Conservation (phyloP, 1,140 invertebrate genomes). For the Macrocentrus cingulum region DNA sequence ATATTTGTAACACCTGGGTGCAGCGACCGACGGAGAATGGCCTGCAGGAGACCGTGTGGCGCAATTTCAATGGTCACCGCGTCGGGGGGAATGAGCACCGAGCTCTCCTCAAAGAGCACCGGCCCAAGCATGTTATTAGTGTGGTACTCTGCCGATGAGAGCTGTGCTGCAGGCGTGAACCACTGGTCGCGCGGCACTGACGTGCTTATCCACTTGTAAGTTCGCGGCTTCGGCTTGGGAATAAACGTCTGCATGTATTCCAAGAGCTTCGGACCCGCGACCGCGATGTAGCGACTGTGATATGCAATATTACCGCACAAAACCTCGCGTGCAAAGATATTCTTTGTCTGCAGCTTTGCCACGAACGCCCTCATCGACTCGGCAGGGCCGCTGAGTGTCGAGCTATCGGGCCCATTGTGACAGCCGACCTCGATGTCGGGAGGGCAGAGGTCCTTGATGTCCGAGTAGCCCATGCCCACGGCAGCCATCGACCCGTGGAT, state of each 20-base stretch:
- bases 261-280: slow-evolving; percentile 70
- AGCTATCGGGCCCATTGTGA: slow-evolving; percentile 69
- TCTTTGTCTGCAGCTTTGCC: slow-evolving; percentile 61
- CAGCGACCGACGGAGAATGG: slow-evolving; percentile 66
- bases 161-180: slow-evolving; percentile 67
- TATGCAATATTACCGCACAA: slow-evolving; percentile 72
- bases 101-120: slow-evolving; percentile 84
- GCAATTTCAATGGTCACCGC: slow-evolving; percentile 82
- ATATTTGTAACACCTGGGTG: slow-evolving; percentile 67
- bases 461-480: slow-evolving; percentile 68
- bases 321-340: slow-evolving; percentile 76
- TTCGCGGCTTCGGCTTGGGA: slow-evolving; percentile 69
- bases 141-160: slow-evolving; percentile 88
- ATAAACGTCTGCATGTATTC: slow-evolving; percentile 73
- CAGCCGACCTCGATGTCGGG: slow-evolving; percentile 69
- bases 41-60: slow-evolving; percentile 76
- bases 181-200: slow-evolving; percentile 79
- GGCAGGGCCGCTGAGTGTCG: slow-evolving; percentile 71
- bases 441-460: slow-evolving; percentile 59
- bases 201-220: slow-evolving; percentile 82
- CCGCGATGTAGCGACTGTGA: slow-evolving; percentile 70
- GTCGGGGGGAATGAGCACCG: slow-evolving; percentile 74
- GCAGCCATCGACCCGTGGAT: slow-evolving; percentile 83
- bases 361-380: slow-evolving; percentile 55
- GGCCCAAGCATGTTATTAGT: slow-evolving; percentile 87